phyloP scores from a whole-genome alignment of 1,140 invertebrate genomes.

The Cecropterus lyciades region DNA sequence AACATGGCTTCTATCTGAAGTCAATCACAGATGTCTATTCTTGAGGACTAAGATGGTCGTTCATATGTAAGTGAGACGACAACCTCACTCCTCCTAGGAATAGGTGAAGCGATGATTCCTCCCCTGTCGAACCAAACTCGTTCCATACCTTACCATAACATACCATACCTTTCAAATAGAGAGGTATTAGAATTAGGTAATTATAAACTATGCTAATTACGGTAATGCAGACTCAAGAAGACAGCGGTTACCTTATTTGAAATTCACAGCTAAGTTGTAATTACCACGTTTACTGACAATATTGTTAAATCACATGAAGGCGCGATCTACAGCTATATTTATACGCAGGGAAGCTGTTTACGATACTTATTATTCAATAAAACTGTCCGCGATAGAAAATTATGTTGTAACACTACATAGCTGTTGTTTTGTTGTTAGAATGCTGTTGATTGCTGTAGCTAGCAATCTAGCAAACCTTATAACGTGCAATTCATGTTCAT shows the following conservation, averaged over 20 bases:
- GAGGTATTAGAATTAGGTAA: too few relatives aligned
- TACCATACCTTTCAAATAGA: too few relatives aligned
- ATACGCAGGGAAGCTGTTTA: constrained; percentile 55
- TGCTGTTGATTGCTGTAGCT: not conserved
- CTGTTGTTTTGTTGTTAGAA: constrained; percentile 33
- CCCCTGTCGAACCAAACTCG: too few relatives aligned
- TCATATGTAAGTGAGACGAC: too few relatives aligned
- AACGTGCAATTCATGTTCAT: constrained; percentile 3
- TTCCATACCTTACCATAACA: too few relatives aligned
- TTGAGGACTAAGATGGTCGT: too few relatives aligned
- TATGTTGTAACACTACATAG: constrained; percentile 50
- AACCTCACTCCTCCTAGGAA: too few relatives aligned
- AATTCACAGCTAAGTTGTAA: not conserved
- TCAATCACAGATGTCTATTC: too few relatives aligned
- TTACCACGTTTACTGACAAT: not conserved
- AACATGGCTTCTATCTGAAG: too few relatives aligned
- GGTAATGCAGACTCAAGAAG: too few relatives aligned
- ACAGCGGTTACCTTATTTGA: not conserved
- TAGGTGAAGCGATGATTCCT: too few relatives aligned
- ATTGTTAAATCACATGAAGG: constrained; percentile 31
- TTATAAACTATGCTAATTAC: too few relatives aligned
- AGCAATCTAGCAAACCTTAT: constrained; percentile 1
- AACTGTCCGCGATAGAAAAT: constrained; percentile 56
- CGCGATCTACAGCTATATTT: constrained; percentile 52
- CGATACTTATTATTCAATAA: constrained; percentile 66